These are phyloP conservation scores for Hypocryptadius cinnamomeus DNA, from an alignment of 2,113 vertebrate species.

Conservation along the genomic window DNA sequence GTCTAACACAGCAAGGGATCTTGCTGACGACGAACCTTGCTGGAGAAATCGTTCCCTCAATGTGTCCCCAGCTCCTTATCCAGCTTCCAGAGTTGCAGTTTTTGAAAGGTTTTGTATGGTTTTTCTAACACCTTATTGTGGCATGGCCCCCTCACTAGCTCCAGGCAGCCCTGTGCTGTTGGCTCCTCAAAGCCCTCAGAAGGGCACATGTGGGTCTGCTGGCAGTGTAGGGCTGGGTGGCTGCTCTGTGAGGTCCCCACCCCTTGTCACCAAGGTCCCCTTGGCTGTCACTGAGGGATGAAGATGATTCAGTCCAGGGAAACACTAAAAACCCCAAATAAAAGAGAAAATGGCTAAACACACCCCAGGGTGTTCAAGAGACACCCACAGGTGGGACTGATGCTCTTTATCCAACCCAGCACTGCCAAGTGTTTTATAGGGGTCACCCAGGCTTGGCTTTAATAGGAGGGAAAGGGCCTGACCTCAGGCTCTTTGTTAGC, in stretches of 20 bases:
- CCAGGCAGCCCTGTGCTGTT: accelerated
- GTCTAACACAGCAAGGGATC: constrained; percentile 8
- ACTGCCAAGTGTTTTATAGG: background rate
- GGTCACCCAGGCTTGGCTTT: background rate
- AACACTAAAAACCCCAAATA: background rate
- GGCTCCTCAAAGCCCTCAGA: background rate
- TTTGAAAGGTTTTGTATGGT: background rate
- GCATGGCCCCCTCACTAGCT: accelerated
- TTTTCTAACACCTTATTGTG: background rate
- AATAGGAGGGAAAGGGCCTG: background rate
- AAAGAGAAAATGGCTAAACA: background rate
- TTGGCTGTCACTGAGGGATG: background rate
- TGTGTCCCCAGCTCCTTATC: background rate
- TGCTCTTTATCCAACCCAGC: background rate
- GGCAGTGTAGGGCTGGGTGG: accelerated
- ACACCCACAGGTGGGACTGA: accelerated
- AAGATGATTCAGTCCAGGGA: background rate
- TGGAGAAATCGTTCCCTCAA: background rate
- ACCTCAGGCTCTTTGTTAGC: background rate
- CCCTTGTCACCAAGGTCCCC: background rate
- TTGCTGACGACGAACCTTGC: background rate
- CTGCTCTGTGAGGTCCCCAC: background rate
- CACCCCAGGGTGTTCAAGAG: background rate
- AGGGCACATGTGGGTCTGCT: background rate
- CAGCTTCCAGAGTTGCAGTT: background rate